Percentiles rank a stretch among this genome's conserved stretches.
These are phyloP conservation scores for Corythornis cristatus DNA, from an alignment of 2,113 vertebrate genomes.

Conservation along the genomic window DNA sequence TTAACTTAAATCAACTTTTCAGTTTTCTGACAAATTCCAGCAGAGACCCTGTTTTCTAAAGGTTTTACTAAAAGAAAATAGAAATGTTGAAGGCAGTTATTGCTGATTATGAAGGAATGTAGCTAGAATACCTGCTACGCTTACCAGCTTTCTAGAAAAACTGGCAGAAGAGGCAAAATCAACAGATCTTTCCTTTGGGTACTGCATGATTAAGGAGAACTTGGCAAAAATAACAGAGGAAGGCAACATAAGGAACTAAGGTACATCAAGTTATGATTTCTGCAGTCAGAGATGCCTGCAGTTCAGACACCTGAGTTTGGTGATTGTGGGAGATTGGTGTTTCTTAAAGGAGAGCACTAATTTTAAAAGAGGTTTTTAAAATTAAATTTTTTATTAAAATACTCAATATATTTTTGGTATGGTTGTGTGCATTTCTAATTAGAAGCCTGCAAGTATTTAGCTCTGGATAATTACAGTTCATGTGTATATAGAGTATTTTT, in stretches of 20 bases:
- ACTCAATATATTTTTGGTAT: background rate
- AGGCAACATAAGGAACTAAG: background rate
- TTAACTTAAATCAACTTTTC: background rate
- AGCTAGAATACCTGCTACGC: background rate
- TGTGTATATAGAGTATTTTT: background rate
- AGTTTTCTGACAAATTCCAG: background rate
- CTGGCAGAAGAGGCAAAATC: background rate
- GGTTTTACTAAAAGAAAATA: background rate
- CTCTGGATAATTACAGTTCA: background rate
- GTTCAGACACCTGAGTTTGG: background rate
- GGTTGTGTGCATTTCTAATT: background rate
- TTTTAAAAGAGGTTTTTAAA: background rate
- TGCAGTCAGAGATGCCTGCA: background rate
- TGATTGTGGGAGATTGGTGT: background rate
- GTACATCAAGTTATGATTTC: background rate
- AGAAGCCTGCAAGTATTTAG: background rate
- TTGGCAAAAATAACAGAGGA: background rate
- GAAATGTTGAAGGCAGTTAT: background rate
- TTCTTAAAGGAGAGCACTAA: background rate
- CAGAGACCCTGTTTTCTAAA: background rate
- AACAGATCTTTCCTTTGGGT: background rate
- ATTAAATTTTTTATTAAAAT: background rate
- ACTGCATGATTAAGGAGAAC: background rate
- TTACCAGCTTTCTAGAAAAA: background rate
- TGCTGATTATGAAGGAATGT: background rate